Evolutionary conservation across 2,888 invertebrate species (phyloP), one percentile per base, ranked within the genome.

Genomic region (Apamea epomidion): DNA sequence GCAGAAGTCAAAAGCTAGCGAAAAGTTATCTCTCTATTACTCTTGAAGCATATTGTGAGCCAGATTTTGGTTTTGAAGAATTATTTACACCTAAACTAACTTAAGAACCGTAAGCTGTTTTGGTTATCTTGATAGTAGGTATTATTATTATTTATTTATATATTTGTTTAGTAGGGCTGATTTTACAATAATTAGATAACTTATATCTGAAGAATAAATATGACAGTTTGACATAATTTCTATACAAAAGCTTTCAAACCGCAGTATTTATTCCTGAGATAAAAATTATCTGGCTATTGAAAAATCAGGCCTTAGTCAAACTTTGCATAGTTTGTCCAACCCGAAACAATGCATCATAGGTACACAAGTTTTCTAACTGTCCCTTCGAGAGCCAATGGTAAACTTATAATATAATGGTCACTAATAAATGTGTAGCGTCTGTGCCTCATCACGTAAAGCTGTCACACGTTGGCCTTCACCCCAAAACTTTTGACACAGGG

Each of bases 401-500:
- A 73, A 76, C 29, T 51, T 74, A 75, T 58, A 54, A 54, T 71
- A 75, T 58, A 54, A 54, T 32, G 60, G 21, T 14, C 42, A 78
- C 62, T 72, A 79, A 75, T 67, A 68, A 74, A 87, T 69, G 65
- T 84, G 54, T 65, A 76, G 25, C 42, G 7, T 45, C 25, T 60
- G 42, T 42, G 72, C 48, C 72, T 65, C 76, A 74, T 80, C 71
- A 74, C 70, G 69, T 73, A 71, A 81, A 62, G n/a, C 42, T 45
- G 73, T 73, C 76, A 86, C 68, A 88, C 73, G 29, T 62, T 65
- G 29, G 72, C 64, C 80, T 58, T 72, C 54, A 64, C 65, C 64
- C 80, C 64, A 54, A 87, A 88, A 90, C 68, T 82, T 58, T 88
- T 81, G 80, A 90, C 82, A 84, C 70, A 80, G 80, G 89, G 84